These are phyloP conservation scores for Neodiprion lecontei DNA, from an alignment of 1,140 invertebrate genomes.

Conservation along the genomic window DNA sequence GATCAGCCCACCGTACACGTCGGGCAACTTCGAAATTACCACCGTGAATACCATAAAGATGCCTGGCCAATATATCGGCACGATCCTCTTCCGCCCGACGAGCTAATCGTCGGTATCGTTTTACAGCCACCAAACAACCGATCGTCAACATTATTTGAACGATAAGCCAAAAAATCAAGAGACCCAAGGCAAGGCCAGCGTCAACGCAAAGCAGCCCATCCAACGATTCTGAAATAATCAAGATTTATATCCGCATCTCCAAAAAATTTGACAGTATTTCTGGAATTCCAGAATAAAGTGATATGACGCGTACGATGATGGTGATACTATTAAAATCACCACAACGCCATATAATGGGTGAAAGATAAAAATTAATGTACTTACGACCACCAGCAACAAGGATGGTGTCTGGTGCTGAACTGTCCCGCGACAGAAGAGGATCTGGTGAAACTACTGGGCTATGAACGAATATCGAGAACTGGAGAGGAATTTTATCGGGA, in stretches of 20 bases:
- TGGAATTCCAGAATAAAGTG: background rate
- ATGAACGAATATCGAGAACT: conserved; percentile 53
- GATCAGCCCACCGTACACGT: conserved; percentile 58
- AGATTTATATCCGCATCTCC: background rate
- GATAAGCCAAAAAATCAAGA: conserved; percentile 51
- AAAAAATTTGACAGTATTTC: conserved; percentile 15
- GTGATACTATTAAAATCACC: too few relatives aligned
- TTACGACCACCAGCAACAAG: conserved; percentile 44
- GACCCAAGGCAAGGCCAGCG: conserved; percentile 40
- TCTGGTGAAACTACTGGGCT: conserved; percentile 41
- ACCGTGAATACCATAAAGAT: conserved; percentile 52
- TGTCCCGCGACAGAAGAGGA: conserved; percentile 38
- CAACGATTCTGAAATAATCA: conserved; percentile 37
- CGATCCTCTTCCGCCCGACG: conserved; percentile 52
- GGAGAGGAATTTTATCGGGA: conserved; percentile 49
- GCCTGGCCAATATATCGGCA: conserved; percentile 49
- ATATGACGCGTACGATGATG: background rate
- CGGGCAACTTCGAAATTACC: conserved; percentile 54
- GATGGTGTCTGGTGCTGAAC: conserved; percentile 41
- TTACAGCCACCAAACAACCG: conserved; percentile 48
- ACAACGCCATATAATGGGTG: too few relatives aligned
- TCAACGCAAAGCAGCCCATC: conserved; percentile 50
- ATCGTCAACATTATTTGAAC: conserved; percentile 52
- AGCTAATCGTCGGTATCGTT: conserved; percentile 45
- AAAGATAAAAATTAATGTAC: conserved; percentile 11